A percentile compares a stretch with the other conserved stretches of the same genome.
Conservation (phyloP, 2,113 vertebrate genomes). For the Smithornis capensis region DNA sequence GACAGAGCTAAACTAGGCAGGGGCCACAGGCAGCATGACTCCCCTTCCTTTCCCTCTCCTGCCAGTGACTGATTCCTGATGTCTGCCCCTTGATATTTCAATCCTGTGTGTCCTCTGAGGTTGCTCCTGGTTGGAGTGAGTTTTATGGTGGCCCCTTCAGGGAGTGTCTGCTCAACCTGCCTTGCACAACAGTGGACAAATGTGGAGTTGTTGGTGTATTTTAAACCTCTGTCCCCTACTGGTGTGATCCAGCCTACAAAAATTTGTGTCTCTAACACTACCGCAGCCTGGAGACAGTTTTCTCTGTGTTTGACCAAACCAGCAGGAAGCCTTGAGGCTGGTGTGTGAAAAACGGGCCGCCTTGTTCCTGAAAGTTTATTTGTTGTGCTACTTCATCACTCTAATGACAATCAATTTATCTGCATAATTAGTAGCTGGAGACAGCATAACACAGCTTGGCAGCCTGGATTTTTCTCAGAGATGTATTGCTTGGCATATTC, state of each 20-base stretch:
- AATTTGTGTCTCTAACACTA: not conserved
- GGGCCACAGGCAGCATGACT: not conserved
- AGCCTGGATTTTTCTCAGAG: slow-evolving; percentile 13
- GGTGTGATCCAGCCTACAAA: not conserved
- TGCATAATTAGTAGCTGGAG: not conserved
- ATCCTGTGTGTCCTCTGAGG: not conserved
- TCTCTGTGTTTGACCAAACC: not conserved
- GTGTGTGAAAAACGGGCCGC: not conserved
- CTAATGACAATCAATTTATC: slow-evolving; percentile 11
- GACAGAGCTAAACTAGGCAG: not conserved
- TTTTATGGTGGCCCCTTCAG: not conserved
- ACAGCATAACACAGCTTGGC: not conserved
- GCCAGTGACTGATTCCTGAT: not conserved
- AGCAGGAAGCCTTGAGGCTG: not conserved
- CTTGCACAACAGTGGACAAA: not conserved
- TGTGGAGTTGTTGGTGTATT: not conserved
- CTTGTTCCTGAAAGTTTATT: not conserved
- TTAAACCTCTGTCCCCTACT: not conserved
- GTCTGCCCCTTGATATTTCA: not conserved
- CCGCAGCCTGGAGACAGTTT: not conserved
- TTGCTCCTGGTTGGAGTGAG: accelerated
- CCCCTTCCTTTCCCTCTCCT: not conserved
- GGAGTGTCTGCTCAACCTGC: not conserved
- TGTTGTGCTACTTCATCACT: slow-evolving; percentile 1
- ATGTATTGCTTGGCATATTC: not conserved